Evolutionary conservation across 2,888 invertebrate genomes (phyloP), one percentile per base, ranked within the genome.

Genomic region (Oscheius sp.): DNA sequence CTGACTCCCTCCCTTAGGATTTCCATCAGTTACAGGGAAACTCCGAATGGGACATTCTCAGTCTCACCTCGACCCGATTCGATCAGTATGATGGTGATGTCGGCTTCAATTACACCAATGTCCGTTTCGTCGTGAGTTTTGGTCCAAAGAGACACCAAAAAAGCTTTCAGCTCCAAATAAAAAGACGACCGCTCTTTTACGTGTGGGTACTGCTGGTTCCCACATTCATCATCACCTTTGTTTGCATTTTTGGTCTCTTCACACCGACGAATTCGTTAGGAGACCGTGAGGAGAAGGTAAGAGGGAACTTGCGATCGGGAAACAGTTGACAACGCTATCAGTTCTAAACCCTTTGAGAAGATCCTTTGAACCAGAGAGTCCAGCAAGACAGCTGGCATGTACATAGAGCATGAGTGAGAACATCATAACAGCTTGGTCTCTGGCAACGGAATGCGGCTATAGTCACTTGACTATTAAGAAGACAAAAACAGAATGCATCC

Each of bases 191-290:
- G 7, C 74, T 77, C 65, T 84, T 84, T 76, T 84, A 84, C 72
- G 76, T 84, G 5, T 84, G 84, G 84, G 84, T 84, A 1, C 76
- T 84, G 10, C 74, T 82, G 2, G 79, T 82, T 13, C 82, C 84
- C 3, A 81, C 84, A 1, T 84, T 78, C 72, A 82, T 84, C 57
- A 82, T 84, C 68, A 84, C 81, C 0, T 79, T 78, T 5, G 77
- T 82, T 7, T 82, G 81, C 42, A 76, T 84, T 21, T 82, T 79
- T 58, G 84, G 84, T 21, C 65, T 84, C 0, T 84, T 84, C 73
- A 82, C 78, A 1, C 81, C 84, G 0, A 82, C 82, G 1, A 79
- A 77, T n/a, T 79, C 78, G 33, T 53, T 79, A 11, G 84, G 84
- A 50, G 74, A 82, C 11, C 63, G 84, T 42, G 84, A 82, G 42